Percentiles rank a stretch among this genome's conserved stretches.
These are phyloP conservation scores for Melanostoma scalare DNA, from an alignment of 2,888 invertebrate genomes.

Conservation along the genomic window DNA sequence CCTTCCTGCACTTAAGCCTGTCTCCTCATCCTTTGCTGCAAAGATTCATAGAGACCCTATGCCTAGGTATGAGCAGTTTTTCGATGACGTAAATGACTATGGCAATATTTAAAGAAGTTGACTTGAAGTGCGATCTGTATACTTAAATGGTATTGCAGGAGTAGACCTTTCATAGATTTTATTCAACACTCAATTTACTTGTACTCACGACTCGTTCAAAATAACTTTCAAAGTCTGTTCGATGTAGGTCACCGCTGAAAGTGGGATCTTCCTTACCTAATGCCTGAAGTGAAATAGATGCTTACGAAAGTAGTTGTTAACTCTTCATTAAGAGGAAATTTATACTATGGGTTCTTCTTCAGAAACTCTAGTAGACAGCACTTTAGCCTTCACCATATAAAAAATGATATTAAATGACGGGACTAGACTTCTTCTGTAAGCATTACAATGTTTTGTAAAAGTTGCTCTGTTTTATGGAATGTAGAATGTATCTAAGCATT, in stretches of 20 bases:
- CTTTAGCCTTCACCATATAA: no score
- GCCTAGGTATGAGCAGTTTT: conserved; percentile 9
- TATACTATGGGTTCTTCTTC: no score
- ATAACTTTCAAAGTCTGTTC: conserved; percentile 14
- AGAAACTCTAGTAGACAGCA: no score
- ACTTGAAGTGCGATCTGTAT: conserved; percentile 28
- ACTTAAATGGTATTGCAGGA: conserved; percentile 14
- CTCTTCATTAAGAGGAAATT: no score
- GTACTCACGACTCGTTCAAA: conserved; percentile 37
- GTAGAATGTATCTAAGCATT: no score
- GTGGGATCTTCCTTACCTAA: not conserved
- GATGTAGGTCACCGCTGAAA: not conserved
- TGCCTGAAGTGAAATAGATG: conserved; percentile 3
- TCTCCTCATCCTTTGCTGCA: conserved; percentile 48
- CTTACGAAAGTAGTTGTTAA: no score
- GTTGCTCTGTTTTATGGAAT: no score
- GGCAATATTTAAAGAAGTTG: conserved; percentile 16
- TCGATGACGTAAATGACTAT: conserved; percentile 16
- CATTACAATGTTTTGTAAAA: no score
- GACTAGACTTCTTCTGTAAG: no score
- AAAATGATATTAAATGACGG: no score
- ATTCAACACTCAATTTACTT: conserved; percentile 36
- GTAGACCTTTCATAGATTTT: conserved; percentile 27
- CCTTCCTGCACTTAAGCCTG: conserved; percentile 8
- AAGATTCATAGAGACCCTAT: conserved; percentile 34